phyloP scores from a whole-genome alignment of 1,140 invertebrate species.

The Macrobrachium nipponense region DNA sequence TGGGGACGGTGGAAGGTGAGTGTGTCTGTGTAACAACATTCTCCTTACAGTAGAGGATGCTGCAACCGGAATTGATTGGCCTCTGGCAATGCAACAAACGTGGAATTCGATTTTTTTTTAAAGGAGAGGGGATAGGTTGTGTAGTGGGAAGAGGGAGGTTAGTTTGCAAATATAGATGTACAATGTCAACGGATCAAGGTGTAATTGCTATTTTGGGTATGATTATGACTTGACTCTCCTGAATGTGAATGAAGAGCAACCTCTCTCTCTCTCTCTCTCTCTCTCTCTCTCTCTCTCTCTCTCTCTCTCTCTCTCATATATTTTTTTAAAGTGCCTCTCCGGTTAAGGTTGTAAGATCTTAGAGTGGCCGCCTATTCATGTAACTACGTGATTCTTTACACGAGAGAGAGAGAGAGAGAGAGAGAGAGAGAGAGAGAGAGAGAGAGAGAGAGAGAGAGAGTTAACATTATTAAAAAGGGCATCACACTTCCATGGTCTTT shows the following conservation, averaged over 20 bases:
- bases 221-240: no score
- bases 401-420: conserved; percentile 28
- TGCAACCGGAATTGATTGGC: no score
- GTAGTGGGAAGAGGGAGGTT: no score
- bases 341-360: not conserved
- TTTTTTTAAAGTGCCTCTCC: not conserved
- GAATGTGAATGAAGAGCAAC: not conserved
- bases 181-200: no score
- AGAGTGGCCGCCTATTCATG: not conserved
- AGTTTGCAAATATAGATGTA: no score
- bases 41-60: no score
- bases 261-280: not conserved
- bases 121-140: no score
- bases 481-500: not conserved
- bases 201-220: no score
- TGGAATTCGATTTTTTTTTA: no score
- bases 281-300: conserved; percentile 8
- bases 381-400: not conserved
- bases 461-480: not conserved
- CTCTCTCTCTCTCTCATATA: not conserved
- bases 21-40: no score
- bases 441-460: conserved; percentile 27
- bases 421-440: conserved; percentile 29
- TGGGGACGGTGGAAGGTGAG: no score
- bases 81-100: no score